phyloP scores from a whole-genome alignment of 1,140 invertebrate genomes.

The Papilio polytes region DNA sequence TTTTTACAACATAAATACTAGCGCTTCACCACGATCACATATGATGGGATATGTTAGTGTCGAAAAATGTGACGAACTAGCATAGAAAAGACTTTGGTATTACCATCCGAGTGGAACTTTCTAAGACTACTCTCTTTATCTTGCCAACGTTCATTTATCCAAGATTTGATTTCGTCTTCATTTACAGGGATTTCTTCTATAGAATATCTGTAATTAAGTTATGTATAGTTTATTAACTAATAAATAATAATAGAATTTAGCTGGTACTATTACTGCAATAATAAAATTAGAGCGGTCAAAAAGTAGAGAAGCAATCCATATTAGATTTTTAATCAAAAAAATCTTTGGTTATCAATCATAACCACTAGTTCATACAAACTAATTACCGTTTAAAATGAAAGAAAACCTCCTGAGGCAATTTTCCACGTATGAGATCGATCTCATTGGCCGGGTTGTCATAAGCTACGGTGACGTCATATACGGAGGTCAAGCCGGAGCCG shows the following conservation, averaged over 20 bases:
- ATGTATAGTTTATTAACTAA: neutral
- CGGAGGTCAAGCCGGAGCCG: conserved; percentile 86
- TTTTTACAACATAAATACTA: neutral
- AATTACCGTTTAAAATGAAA: conserved; percentile 89
- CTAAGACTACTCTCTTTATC: conserved; percentile 87
- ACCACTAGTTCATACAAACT: neutral
- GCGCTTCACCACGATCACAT: neutral
- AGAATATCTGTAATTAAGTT: conserved; percentile 80
- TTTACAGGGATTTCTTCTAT: conserved; percentile 85
- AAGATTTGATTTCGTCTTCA: conserved; percentile 85
- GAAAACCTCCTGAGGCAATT: conserved; percentile 89
- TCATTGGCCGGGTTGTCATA: conserved; percentile 90
- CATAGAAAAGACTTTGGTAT: conserved; percentile 50
- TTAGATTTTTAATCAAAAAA: too few relatives aligned
- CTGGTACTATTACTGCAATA: too few relatives aligned
- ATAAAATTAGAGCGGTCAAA: too few relatives aligned
- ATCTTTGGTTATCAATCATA: too few relatives aligned
- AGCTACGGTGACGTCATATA: conserved; percentile 92
- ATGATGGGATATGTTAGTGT: neutral
- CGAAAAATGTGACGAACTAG: neutral
- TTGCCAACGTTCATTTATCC: conserved; percentile 89
- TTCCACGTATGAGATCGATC: conserved; percentile 86
- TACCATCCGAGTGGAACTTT: conserved; percentile 85
- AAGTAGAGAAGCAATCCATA: too few relatives aligned
- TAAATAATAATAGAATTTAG: neutral